These are phyloP conservation scores for Myocastor coypus DNA, from an alignment of 2,113 vertebrate species.

Conservation along the genomic window DNA sequence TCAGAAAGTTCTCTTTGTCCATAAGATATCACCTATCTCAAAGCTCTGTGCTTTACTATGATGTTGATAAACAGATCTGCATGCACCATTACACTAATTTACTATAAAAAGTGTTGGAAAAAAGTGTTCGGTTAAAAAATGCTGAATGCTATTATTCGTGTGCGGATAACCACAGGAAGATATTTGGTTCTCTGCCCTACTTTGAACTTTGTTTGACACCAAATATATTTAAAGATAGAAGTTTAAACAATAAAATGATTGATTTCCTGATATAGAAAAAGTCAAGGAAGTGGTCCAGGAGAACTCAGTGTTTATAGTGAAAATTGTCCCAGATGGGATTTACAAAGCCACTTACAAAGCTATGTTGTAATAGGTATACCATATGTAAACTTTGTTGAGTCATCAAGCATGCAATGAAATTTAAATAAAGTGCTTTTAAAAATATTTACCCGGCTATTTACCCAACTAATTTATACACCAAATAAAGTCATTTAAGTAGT, in stretches of 20 bases:
- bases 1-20: slow-evolving; percentile 1
- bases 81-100: slow-evolving; percentile 66
- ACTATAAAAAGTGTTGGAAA: slow-evolving; percentile 73
- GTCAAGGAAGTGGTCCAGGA: background rate
- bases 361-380: background rate
- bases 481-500: slow-evolving; percentile 48
- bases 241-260: slow-evolving; percentile 15
- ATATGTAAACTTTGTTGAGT: background rate
- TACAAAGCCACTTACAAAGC: too few species aligned
- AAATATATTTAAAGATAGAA: slow-evolving; percentile 19
- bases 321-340: background rate
- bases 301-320: slow-evolving; percentile 9
- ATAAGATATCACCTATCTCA: background rate
- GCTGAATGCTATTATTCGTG: slow-evolving; percentile 64
- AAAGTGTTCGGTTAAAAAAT: slow-evolving; percentile 52
- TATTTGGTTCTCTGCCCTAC: background rate
- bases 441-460: slow-evolving; percentile 12
- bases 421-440: background rate
- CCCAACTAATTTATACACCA: slow-evolving; percentile 21
- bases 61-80: slow-evolving; percentile 73
- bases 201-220: background rate
- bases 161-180: background rate
- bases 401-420: background rate
- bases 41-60: slow-evolving; percentile 62
- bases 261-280: background rate